Base-by-base conservation (phyloP, 37 sponge, comb jelly and placozoan genomes). In the Chondrosia reniformis region DNA sequence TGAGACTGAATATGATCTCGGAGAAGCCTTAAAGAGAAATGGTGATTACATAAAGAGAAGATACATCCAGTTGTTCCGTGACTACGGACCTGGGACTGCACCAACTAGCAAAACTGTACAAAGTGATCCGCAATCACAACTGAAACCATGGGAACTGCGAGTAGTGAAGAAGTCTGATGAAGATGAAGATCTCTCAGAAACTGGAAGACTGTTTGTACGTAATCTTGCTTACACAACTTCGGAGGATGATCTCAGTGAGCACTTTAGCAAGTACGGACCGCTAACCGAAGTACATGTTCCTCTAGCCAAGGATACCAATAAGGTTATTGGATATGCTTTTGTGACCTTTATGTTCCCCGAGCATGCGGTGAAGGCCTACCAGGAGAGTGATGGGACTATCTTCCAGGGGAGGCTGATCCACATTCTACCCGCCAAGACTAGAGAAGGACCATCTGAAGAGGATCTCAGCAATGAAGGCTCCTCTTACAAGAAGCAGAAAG, bases 261-360 rank as follows among this genome's bases (percentile, higher is more conserved):
- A 89, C 54, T 95, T 98, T 74, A 80, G 67, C 15, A 66, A 79
- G 12, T 89, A 80, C 73, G 99, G 99, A 22, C 95, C 93, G 24
- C 62, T 98, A 1, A 87, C 95, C 17, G 93, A 93, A 43, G 55
- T 84, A 7, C 62, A 76, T 7, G 54, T 95, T 0, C 95, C 87
- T 2, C 76, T 90, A 32, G 96, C 92, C 59, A 84, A 79, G 54
- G 76, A 55, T 13, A 88, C 86, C 33, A 88, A 90, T 63, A 84
- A 77, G 27, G 75, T 92, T 3, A 94, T 86, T 41, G 99, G 99
- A 0, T 58, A 92, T 57, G 95, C 84, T 3, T 95, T 90, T 81
- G 87, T 98, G 25, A 98, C 95, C 5, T 98, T 81, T 71, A 86
- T 95, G 87, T 80, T 95, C 22, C 96, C 99, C 10, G 99, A 94